These are phyloP conservation scores for Indicator maculatus DNA, from an alignment of 2,113 vertebrate species.

Conservation along the genomic window DNA sequence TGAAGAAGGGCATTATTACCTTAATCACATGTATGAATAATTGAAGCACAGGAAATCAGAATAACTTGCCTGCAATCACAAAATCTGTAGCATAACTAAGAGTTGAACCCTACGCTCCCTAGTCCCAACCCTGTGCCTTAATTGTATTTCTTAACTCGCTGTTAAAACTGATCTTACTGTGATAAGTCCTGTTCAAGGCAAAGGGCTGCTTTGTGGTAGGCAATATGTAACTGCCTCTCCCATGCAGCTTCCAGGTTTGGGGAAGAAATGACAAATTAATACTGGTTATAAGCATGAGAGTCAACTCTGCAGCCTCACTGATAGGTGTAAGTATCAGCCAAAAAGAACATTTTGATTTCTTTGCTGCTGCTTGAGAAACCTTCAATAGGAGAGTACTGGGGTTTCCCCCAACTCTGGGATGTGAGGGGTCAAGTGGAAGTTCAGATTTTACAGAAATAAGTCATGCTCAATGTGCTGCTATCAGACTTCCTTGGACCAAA, in stretches of 20 bases:
- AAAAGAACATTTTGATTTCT: not conserved
- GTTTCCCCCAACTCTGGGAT: not conserved
- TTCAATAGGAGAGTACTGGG: not conserved
- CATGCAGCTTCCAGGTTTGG: not conserved
- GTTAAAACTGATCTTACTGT: not conserved
- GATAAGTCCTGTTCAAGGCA: not conserved
- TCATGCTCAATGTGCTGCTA: fast-evolving
- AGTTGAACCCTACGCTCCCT: not conserved
- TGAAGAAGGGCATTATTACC: conserved; percentile 47
- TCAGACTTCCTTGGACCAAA: not conserved
- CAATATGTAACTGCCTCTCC: not conserved
- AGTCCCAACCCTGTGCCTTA: not conserved
- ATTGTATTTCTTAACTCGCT: not conserved
- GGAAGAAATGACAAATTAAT: not conserved
- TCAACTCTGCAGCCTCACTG: not conserved
- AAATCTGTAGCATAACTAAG: conserved; percentile 1
- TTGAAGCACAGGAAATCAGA: conserved; percentile 44
- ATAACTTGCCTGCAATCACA: conserved; percentile 44
- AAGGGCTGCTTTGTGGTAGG: not conserved
- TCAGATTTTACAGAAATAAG: not conserved
- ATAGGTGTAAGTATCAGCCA: not conserved
- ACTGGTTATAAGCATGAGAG: not conserved
- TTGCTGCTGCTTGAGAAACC: not conserved
- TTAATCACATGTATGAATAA: conserved; percentile 42
- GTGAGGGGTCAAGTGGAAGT: not conserved